These are phyloP conservation scores for Ridgeia piscesae DNA, from an alignment of 1,140 invertebrate species.

Conservation along the genomic window DNA sequence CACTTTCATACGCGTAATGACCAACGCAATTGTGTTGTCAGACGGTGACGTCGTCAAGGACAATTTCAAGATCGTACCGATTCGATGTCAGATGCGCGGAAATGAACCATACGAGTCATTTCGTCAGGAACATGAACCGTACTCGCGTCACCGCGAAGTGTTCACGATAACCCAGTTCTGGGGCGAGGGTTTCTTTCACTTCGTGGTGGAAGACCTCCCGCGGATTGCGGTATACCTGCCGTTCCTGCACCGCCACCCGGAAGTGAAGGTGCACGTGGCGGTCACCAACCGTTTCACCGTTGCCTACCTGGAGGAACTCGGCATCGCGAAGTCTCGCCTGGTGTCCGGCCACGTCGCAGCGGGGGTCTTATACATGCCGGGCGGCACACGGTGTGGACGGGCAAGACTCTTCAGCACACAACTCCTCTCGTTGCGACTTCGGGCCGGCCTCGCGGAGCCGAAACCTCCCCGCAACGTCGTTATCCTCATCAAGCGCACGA, in stretches of 20 bases:
- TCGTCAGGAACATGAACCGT: background rate
- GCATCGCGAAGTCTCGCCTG: slow-evolving; percentile 13
- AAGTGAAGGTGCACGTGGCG: slow-evolving; percentile 12
- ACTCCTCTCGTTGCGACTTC: background rate
- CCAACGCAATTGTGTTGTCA: background rate
- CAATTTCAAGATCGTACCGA: background rate
- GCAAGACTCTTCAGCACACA: background rate
- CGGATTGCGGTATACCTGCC: slow-evolving; percentile 14
- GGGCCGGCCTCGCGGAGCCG: background rate
- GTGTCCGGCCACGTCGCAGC: slow-evolving; percentile 12
- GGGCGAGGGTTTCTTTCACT: slow-evolving; percentile 12
- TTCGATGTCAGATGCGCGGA: background rate
- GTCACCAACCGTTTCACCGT: background rate
- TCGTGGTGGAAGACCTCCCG: slow-evolving; percentile 19
- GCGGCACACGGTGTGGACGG: slow-evolving; percentile 7
- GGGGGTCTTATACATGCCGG: slow-evolving; percentile 16
- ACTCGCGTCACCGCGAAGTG: slow-evolving; percentile 9
- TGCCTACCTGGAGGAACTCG: slow-evolving; percentile 5
- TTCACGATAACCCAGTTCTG: slow-evolving; percentile 23
- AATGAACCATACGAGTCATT: slow-evolving; percentile 13
- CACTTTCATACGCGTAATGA: background rate
- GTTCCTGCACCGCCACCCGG: slow-evolving; percentile 16
- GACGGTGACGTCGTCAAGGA: background rate
- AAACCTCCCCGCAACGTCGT: background rate
- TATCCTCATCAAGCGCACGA: slow-evolving; percentile 11